phyloP scores from a whole-genome alignment of 2,797 vertebrate genomes.

The Hyperoplus immaculatus region DNA sequence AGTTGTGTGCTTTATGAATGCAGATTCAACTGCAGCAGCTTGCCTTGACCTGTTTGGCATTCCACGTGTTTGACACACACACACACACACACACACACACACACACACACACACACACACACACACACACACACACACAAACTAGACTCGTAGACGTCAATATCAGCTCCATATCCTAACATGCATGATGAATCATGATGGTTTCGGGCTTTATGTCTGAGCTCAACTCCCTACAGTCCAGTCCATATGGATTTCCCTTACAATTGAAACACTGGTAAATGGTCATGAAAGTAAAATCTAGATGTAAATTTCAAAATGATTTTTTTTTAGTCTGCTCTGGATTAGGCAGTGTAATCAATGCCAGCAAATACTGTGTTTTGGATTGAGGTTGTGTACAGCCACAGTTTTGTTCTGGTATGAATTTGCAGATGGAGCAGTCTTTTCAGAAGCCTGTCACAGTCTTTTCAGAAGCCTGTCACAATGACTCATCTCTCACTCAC shows the following conservation, averaged over 20 bases:
- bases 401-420: background rate
- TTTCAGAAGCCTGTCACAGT: background rate
- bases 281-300: background rate
- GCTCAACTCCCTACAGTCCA: background rate
- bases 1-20: background rate
- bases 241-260: background rate
- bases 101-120: slow-evolving; percentile 18
- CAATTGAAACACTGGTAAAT: background rate
- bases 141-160: slow-evolving; percentile 25
- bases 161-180: slow-evolving; percentile 7
- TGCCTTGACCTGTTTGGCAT: slow-evolving; percentile 76
- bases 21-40: slow-evolving; percentile 40
- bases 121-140: slow-evolving; percentile 10
- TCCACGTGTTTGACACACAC: slow-evolving; percentile 52
- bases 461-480: background rate
- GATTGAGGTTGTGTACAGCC: background rate
- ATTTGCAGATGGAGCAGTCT: slow-evolving; percentile 4
- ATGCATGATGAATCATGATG: slow-evolving; percentile 19
- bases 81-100: slow-evolving; percentile 4
- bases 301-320: no score
- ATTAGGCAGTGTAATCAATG: background rate
- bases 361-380: background rate
- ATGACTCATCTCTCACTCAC: slow-evolving; percentile 3
- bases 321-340: background rate
- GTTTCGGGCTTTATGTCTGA: background rate